Conservation (phyloP, 2,888 invertebrate genomes). For the Maniola hyperantus region DNA sequence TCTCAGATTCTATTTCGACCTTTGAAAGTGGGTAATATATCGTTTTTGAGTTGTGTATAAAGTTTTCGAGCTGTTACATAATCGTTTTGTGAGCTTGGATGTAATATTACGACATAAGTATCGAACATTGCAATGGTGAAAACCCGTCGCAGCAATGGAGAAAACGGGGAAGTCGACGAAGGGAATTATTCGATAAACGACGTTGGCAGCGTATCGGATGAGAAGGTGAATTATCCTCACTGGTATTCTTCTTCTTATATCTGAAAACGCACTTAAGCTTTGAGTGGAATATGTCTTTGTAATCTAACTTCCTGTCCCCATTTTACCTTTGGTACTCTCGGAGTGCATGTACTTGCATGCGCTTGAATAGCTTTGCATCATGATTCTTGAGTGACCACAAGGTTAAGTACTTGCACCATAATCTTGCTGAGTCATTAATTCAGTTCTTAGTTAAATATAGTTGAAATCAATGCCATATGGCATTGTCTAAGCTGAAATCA, state of each 20-base stretch:
- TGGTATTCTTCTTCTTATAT: constrained; percentile 52
- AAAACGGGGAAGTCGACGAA: constrained; percentile 79
- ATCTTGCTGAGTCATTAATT: constrained; percentile 9
- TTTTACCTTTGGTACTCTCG: constrained; percentile 50
- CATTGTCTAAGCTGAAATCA: constrained; percentile 3
- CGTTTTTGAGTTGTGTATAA: constrained; percentile 56
- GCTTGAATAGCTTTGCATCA: constrained; percentile 48
- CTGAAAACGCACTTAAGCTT: constrained; percentile 55
- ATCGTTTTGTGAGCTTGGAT: constrained; percentile 59
- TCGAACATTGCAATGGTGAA: constrained; percentile 75
- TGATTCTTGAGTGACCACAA: constrained; percentile 5
- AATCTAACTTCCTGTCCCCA: constrained; percentile 64
- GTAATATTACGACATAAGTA: constrained; percentile 60
- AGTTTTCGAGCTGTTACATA: constrained; percentile 59
- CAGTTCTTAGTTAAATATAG: background rate
- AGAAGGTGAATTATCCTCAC: constrained; percentile 73
- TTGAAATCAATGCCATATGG: background rate
- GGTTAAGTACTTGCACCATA: background rate
- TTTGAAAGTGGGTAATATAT: constrained; percentile 49
- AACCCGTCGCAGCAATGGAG: constrained; percentile 81
- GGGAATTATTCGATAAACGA: constrained; percentile 75
- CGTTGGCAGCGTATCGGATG: constrained; percentile 75
- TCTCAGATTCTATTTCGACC: constrained; percentile 59
- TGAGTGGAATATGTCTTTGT: constrained; percentile 51
- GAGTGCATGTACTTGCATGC: constrained; percentile 67